Percentiles rank a stretch among this genome's conserved stretches.
phyloP scores from a whole-genome alignment of 1,140 invertebrate genomes.

The Zelostemma sp. region DNA sequence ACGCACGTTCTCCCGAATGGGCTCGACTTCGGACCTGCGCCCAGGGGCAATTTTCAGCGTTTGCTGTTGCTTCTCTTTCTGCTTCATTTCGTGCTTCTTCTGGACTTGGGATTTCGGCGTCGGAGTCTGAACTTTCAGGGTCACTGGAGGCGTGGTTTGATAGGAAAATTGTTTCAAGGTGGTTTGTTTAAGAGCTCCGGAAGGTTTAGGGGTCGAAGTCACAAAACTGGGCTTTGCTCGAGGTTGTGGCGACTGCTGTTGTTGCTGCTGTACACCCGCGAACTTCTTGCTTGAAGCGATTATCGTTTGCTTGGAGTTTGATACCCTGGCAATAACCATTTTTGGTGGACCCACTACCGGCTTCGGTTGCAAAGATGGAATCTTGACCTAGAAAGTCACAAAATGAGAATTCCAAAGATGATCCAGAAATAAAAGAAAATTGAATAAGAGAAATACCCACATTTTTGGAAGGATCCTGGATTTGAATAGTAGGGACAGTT shows the following conservation, averaged over 20 bases:
- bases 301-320: constrained; percentile 64
- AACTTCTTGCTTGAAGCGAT: constrained; percentile 54
- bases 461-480: too few relatives aligned
- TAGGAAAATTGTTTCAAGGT: too few relatives aligned
- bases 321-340: constrained; percentile 61
- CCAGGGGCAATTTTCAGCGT: constrained; percentile 20
- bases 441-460: constrained; percentile 24
- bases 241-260: constrained; percentile 17
- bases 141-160: neutral
- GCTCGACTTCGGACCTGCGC: constrained; percentile 73
- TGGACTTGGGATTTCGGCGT: constrained; percentile 10
- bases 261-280: constrained; percentile 28
- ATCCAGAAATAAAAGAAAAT: neutral
- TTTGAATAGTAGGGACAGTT: constrained; percentile 57
- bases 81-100: constrained; percentile 30
- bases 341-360: constrained; percentile 49
- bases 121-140: constrained; percentile 20
- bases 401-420: neutral
- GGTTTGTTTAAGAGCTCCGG: too few relatives aligned
- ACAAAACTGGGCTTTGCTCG: constrained; percentile 1
- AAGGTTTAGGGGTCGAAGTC: constrained; percentile 1
- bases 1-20: constrained; percentile 83
- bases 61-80: constrained; percentile 26
- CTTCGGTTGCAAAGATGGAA: constrained; percentile 28
- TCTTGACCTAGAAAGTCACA: constrained; percentile 42